Base-by-base conservation (phyloP, 2,113 vertebrate genomes). In the Rhea pennata region DNA sequence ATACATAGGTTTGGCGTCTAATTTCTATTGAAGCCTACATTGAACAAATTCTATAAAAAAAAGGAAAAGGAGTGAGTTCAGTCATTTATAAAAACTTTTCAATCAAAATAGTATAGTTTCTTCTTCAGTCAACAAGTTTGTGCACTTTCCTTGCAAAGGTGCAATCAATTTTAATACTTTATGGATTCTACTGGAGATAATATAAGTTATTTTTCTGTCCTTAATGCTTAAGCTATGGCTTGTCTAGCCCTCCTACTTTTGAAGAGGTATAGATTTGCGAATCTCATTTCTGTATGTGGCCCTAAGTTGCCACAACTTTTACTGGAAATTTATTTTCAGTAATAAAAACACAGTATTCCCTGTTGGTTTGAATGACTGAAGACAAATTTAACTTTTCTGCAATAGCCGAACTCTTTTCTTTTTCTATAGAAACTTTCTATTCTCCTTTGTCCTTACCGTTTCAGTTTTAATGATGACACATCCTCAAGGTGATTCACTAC, bases 361-460 rank as follows among this genome's bases (percentile, higher is more conserved):
- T 12, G 1, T 44, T 3, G 5, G 15, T 2, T 33, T 56, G 40
- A n/a, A 2, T 2, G 16, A 39, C 76, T 40, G 65, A 40, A 67
- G 65, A 31, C 26, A 66, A 74, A 50, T 16, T 15, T 62, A 31
- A 50, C 24, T 46, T 62, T 40, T 23, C 64, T 53, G 16, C 29
- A 61, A 12, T 3, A 39, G 44, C 56, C 8, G 65, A 74, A 19
- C n/a, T 53, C 15, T 46, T 46, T 46, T 48, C 19, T 21, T 9
- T 0, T 56, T 40, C 10, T 2, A 14, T 1, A 13, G 53, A 65
- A 80, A 2, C 10, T 40, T 64, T 4, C n/a, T 6, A 14, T 10
- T 20, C n/a, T 17, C 56, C 26, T 59, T 42, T 42, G 33, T 13
- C 70, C 15, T 50, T 20, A 4, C 21, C 15, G 0, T 16, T 72